These are phyloP conservation scores for Caracal caracal DNA, from an alignment of 2,113 vertebrate genomes.

Conservation along the genomic window DNA sequence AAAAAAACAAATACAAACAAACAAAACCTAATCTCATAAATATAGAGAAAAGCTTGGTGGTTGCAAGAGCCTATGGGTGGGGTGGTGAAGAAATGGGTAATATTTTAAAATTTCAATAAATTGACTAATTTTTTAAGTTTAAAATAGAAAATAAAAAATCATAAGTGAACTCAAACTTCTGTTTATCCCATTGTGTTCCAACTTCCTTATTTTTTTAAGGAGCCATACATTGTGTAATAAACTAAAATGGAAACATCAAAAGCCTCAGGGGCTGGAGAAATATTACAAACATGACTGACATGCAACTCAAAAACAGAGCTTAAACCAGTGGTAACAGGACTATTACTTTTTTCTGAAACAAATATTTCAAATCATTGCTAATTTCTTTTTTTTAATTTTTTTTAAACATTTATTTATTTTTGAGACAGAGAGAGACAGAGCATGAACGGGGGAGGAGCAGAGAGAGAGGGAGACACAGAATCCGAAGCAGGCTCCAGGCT, in stretches of 20 bases:
- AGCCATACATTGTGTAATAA: not conserved
- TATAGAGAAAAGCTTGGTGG: not conserved
- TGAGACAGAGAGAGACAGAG: no score
- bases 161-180: not conserved
- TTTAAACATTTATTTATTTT: no score
- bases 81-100: not conserved
- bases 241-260: not conserved
- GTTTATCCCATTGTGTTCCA: not conserved
- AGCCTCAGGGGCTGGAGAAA: not conserved
- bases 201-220: constrained; percentile 1
- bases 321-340: not conserved
- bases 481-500: no score
- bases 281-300: not conserved
- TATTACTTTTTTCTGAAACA: not conserved
- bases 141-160: not conserved
- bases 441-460: no score
- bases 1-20: not conserved
- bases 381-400: not conserved
- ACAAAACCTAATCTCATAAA: not conserved
- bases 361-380: not conserved
- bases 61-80: not conserved
- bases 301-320: not conserved
- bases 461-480: no score
- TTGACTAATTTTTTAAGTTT: not conserved
- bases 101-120: not conserved